Conservation (phyloP, 2,888 invertebrate genomes). For the Macrosoma leucophasiata region DNA sequence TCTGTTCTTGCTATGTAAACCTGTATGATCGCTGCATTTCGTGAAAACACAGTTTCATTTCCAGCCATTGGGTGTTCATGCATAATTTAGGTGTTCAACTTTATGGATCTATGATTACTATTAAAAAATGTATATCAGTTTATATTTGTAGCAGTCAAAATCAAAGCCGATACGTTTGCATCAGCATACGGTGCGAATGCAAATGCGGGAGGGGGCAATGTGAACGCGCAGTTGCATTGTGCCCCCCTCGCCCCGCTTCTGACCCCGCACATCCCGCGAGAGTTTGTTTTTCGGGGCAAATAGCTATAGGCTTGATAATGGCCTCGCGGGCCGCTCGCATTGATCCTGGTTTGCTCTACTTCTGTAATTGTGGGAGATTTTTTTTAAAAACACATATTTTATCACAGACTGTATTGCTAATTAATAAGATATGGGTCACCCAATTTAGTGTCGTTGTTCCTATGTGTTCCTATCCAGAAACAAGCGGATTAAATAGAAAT, state of each 20-base stretch:
- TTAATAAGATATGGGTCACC: too few relatives aligned
- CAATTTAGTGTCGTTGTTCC: too few relatives aligned
- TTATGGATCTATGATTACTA: too few relatives aligned
- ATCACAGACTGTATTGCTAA: too few relatives aligned
- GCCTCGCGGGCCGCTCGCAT: conserved; percentile 57
- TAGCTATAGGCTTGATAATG: conserved; percentile 76
- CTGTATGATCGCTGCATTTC: too few relatives aligned
- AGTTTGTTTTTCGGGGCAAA: conserved; percentile 77
- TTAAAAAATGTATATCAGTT: too few relatives aligned
- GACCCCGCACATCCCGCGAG: conserved; percentile 66
- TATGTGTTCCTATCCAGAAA: too few relatives aligned
- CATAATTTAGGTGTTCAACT: too few relatives aligned
- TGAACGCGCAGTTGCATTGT: conserved; percentile 73
- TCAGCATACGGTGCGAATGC: conserved; percentile 55
- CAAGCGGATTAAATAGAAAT: too few relatives aligned
- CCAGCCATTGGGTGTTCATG: too few relatives aligned
- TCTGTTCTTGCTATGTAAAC: too few relatives aligned
- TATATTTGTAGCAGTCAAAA: conserved; percentile 42
- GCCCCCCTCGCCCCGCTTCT: conserved; percentile 32
- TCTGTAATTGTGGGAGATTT: not conserved
- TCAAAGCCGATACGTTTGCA: conserved; percentile 50
- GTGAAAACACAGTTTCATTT: too few relatives aligned
- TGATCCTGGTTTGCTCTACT: conserved; percentile 41
- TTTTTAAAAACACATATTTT: not conserved
- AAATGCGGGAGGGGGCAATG: conserved; percentile 61